Evolutionary conservation across 1,140 invertebrate genomes (phyloP), one percentile per base, ranked within the genome.

Genomic region (Brachionus manjavacas): DNA sequence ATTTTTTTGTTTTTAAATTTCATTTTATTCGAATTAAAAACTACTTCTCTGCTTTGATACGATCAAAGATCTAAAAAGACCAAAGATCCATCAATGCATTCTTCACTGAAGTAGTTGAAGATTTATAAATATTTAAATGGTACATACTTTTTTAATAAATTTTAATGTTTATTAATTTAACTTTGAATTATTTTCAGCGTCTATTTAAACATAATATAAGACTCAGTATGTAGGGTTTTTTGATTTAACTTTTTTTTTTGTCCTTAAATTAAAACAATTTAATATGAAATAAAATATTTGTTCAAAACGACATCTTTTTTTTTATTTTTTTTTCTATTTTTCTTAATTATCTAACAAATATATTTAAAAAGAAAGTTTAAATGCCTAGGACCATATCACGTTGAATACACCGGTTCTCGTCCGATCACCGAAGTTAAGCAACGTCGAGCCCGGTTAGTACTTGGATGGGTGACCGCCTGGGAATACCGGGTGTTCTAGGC

Each of bases 401-500:
- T 83, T 83, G 80, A 68, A 85, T 81, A 88, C 88, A 89, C 88
- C 88, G 87, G 88, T 90, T 90, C 89, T 90, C 89, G 89, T 91
- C 90, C 87, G 89, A 90, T 91, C 90, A 91, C 89, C 87, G 89
- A 91, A 91, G 89, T 90, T 90, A 90, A 91, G n/a, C n/a, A n/a
- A n/a, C n/a, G n/a, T n/a, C n/a, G n/a, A n/a, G n/a, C n/a, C n/a
- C n/a, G n/a, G n/a, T n/a, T n/a, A n/a, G n/a, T n/a, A n/a, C n/a
- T n/a, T n/a, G n/a, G n/a, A n/a, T n/a, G n/a, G n/a, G n/a, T n/a
- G n/a, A n/a, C n/a, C n/a, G n/a, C n/a, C n/a, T n/a, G n/a, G n/a
- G n/a, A n/a, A 28, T 46, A 46, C n/a, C 11, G 11, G n/a, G 12
- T 49, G 14, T 4, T 49, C n/a, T 49, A 12, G 0, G n/a, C 2